Base-by-base conservation (phyloP, 2,113 vertebrate species). In the Periophthalmus modestus region DNA sequence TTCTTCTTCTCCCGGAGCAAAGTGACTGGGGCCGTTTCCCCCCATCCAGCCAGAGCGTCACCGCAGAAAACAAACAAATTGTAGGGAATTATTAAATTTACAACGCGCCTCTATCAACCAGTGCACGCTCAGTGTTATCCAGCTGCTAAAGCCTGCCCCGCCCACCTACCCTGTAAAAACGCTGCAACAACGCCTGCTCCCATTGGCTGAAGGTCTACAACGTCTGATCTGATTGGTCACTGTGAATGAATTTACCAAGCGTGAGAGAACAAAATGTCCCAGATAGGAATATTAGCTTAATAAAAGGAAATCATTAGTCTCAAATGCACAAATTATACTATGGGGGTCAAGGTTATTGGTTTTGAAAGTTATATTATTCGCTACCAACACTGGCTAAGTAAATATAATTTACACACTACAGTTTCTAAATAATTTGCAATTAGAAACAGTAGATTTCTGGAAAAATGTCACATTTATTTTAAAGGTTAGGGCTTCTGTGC, bases 11-110 rank as follows among this genome's bases (percentile, higher is more conserved):
- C 89, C 91, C 5, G 21, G 46, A 2, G 87, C 24, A 62, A 89
- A 57, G 69, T 87, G 89, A 76, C 89, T 91, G 71, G 80, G 80
- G 68, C 81, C 63, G 87, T 90, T 93, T 36, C 91, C 92, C 36
- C 91, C 92, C 93, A 94, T 93, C 59, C 62, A 12, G 47, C 34
- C 65, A 2, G n/a, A 36, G 68, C 54, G 68, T 68, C 16, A 34
- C 48, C 16, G 0, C 73, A 14, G 55, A 3, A 43, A 5, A 2
- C 52, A 1, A 12, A 2, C 12, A 1, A 14, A 2, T 14, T 0
- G 19, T n/a, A 11, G 10, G 3, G 0, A 36, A 39, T 39, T 10
- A 21, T 46, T 73, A 28, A 71, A 78, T 79, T 48, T 62, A 73
- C 77, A 54, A 23, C 48, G 66, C 77, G 76, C 28, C 14, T 28